phyloP scores from a whole-genome alignment of 2,797 vertebrate genomes.

The Phrynocephalus guinanensis region DNA sequence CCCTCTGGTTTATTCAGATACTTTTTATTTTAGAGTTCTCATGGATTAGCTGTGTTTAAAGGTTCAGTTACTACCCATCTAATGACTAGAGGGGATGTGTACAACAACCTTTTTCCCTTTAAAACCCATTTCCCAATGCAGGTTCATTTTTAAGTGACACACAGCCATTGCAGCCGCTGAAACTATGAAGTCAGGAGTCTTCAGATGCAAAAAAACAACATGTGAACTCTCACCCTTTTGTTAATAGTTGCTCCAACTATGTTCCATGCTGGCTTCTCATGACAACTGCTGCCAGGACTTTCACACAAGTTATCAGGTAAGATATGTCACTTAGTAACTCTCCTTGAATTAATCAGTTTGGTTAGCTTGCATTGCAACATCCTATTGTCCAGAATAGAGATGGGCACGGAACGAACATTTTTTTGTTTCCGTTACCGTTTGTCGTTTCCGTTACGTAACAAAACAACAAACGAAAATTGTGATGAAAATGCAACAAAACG shows the following conservation, averaged over 20 bases:
- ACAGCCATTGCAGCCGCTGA: background rate
- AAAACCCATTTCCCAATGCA: background rate
- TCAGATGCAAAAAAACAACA: background rate
- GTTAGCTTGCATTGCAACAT: background rate
- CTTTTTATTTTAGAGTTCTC: background rate
- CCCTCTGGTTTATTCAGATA: background rate
- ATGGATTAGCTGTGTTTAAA: background rate
- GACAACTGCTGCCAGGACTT: background rate
- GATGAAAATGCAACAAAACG: no score
- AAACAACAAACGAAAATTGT: no score
- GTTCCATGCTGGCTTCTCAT: background rate
- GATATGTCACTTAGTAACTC: background rate
- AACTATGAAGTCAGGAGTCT: background rate
- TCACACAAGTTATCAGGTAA: background rate
- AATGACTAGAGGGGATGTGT: background rate
- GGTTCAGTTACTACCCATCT: background rate
- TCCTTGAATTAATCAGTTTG: background rate
- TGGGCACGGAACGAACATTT: no score
- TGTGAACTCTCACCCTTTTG: background rate
- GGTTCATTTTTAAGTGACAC: background rate
- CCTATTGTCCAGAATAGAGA: background rate
- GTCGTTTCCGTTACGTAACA: no score
- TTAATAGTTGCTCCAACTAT: background rate
- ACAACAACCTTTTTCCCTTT: background rate
- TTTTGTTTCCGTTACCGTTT: no score